Evolutionary conservation across 2,888 invertebrate species (phyloP).

Genomic region (Drosophila tanythrix): DNA sequence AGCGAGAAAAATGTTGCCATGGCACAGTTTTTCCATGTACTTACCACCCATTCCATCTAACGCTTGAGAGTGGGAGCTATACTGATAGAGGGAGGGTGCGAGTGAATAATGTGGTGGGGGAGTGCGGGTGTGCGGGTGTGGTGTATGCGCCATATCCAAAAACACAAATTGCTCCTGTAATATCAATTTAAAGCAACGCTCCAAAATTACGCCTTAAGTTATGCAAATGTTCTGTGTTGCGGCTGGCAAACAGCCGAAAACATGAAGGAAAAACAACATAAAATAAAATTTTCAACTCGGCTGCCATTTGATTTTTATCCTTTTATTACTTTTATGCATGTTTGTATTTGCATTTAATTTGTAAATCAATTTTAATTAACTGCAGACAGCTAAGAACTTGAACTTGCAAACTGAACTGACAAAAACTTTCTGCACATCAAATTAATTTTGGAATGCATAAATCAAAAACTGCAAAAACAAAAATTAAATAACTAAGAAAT

Average conservation of each 20-base stretch:
- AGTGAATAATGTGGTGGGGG: no score
- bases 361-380: conserved; percentile 39
- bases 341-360: conserved; percentile 21
- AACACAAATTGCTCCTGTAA: conserved; percentile 71
- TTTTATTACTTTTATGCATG: conserved; percentile 3
- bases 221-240: conserved; percentile 68
- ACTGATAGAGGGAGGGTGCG: neutral
- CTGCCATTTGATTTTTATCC: conserved; percentile 43
- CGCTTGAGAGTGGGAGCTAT: conserved; percentile 6
- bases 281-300: conserved; percentile 15
- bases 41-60: conserved; percentile 34
- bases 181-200: conserved; percentile 72
- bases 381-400: conserved; percentile 21
- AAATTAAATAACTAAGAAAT: conserved; percentile 21
- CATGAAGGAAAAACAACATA: conserved; percentile 8
- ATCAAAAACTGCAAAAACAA: conserved; percentile 33
- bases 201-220: conserved; percentile 72
- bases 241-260: conserved; percentile 27
- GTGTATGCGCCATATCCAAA: conserved; percentile 30
- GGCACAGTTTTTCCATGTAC: conserved; percentile 72
- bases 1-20: conserved; percentile 59
- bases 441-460: conserved; percentile 43
- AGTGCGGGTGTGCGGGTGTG: neutral
- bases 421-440: conserved; percentile 39
- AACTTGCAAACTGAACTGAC: conserved; percentile 2